Evolutionary conservation across 2,113 vertebrate species (phyloP).

Genomic region (Cygnus atratus): DNA sequence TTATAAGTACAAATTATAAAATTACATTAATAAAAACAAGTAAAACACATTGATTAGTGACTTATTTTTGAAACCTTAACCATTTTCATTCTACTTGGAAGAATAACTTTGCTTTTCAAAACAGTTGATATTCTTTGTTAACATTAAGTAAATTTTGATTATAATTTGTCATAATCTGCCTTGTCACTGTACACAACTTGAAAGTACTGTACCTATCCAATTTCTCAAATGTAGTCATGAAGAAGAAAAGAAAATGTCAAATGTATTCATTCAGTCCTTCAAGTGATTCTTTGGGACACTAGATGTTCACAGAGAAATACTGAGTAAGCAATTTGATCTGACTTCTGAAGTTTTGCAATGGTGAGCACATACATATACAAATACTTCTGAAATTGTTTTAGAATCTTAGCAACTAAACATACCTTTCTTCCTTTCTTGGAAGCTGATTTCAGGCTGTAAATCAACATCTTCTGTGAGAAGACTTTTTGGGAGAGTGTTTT

Average conservation of each 20-base stretch:
- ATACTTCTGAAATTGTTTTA: background rate
- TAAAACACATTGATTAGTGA: background rate
- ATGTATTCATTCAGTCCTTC: background rate
- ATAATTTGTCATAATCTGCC: background rate
- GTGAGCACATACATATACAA: background rate
- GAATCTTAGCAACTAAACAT: background rate
- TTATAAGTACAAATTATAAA: background rate
- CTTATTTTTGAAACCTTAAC: background rate
- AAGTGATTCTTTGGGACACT: background rate
- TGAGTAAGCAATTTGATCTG: background rate
- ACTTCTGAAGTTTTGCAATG: background rate
- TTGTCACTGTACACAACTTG: background rate
- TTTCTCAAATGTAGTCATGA: background rate
- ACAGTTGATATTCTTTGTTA: background rate
- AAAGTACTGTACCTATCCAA: background rate
- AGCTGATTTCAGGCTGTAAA: background rate
- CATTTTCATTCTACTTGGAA: background rate
- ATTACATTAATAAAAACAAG: background rate
- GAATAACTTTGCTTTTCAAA: background rate
- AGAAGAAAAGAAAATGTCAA: background rate
- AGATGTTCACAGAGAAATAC: background rate
- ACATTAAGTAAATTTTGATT: background rate
- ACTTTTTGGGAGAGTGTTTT: background rate
- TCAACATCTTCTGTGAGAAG: background rate
- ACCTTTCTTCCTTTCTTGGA: background rate